Evolutionary conservation across 2,113 vertebrate genomes (phyloP).

Genomic region (Plecotus auritus): DNA sequence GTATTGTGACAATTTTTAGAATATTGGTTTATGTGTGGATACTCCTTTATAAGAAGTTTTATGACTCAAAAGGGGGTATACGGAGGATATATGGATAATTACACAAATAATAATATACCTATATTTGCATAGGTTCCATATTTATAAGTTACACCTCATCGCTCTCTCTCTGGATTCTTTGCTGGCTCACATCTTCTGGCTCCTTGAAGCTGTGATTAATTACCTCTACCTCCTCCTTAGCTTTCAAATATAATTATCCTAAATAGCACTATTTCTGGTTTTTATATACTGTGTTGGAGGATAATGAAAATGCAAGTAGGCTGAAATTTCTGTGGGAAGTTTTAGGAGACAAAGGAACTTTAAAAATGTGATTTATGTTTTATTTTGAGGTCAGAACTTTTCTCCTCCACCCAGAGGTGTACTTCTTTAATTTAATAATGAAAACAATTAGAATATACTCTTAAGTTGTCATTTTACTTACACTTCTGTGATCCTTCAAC

Average conservation of each 20-base stretch:
- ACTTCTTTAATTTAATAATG: neutral
- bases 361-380: neutral
- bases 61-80: neutral
- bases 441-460: neutral
- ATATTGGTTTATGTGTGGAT: neutral
- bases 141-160: neutral
- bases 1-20: neutral
- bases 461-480: neutral
- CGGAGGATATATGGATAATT: neutral
- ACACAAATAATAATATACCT: neutral
- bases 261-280: constrained; percentile 44
- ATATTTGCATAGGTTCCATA: neutral
- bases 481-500: neutral
- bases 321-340: constrained; percentile 27
- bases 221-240: constrained; percentile 17
- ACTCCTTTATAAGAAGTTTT: neutral
- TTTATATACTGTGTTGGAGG: constrained; percentile 41
- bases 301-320: constrained; percentile 34
- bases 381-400: neutral
- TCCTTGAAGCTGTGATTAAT: constrained; percentile 47
- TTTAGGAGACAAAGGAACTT: constrained; percentile 27
- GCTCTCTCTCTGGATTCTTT: neutral
- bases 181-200: neutral
- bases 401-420: neutral
- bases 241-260: constrained; percentile 57